phyloP scores from a whole-genome alignment of 2,113 vertebrate genomes.

The Serinus canaria region DNA sequence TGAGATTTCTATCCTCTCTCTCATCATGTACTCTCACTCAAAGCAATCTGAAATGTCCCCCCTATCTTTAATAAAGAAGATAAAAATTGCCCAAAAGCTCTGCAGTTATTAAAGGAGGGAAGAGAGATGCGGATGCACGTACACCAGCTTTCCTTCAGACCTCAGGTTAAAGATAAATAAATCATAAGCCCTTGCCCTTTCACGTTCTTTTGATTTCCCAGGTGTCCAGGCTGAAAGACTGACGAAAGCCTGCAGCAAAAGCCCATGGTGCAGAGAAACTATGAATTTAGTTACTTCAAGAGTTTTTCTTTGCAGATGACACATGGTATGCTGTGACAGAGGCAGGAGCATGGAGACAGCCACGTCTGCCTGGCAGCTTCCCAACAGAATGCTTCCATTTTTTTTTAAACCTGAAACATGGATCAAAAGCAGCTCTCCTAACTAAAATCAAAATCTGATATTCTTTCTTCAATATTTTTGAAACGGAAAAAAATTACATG shows the following conservation, averaged over 20 bases:
- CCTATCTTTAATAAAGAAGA: not conserved
- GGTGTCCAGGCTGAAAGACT: not conserved
- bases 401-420: not conserved
- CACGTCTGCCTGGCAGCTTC: not conserved
- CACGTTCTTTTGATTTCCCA: not conserved
- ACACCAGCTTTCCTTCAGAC: not conserved
- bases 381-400: not conserved
- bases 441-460: not conserved
- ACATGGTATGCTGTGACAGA: not conserved
- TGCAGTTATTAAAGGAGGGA: not conserved
- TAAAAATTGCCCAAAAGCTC: not conserved
- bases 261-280: not conserved
- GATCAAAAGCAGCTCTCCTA: not conserved
- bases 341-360: not conserved
- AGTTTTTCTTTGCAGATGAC: not conserved
- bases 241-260: not conserved
- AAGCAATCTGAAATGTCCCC: not conserved
- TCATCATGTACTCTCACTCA: not conserved
- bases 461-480: not conserved
- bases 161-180: slow-evolving; percentile 6
- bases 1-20: not conserved
- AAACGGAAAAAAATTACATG: not conserved
- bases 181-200: not conserved
- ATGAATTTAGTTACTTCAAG: not conserved
- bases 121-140: not conserved